Evolutionary conservation across 1,140 invertebrate species (phyloP).

Genomic region (Zophobas atratus): DNA sequence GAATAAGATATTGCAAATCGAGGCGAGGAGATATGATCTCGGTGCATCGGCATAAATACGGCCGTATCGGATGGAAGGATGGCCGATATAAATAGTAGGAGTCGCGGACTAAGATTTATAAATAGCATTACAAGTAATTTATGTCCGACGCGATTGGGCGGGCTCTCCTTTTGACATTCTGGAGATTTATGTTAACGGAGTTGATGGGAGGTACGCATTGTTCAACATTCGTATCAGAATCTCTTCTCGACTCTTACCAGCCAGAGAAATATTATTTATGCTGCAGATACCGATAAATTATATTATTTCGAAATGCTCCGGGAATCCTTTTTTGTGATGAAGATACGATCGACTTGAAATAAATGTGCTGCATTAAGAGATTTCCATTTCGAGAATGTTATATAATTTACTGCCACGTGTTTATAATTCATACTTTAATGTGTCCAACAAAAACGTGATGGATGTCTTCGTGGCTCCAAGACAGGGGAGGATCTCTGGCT

Average conservation of each 20-base stretch:
- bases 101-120: slow-evolving; percentile 63
- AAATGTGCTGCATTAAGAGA: slow-evolving; percentile 50
- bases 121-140: slow-evolving; percentile 67
- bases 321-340: slow-evolving; percentile 48
- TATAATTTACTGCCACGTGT: slow-evolving; percentile 47
- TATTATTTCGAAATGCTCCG: slow-evolving; percentile 58
- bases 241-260: slow-evolving; percentile 43
- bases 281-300: slow-evolving; percentile 58
- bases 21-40: slow-evolving; percentile 57
- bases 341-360: slow-evolving; percentile 52
- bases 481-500: background rate
- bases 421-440: slow-evolving; percentile 34
- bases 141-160: slow-evolving; percentile 66
- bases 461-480: slow-evolving; percentile 12
- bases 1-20: slow-evolving; percentile 61
- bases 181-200: slow-evolving; percentile 65
- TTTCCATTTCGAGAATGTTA: slow-evolving; percentile 46
- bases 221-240: slow-evolving; percentile 57
- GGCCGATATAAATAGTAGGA: slow-evolving; percentile 61
- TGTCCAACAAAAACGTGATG: slow-evolving; percentile 35
- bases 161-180: slow-evolving; percentile 64
- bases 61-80: slow-evolving; percentile 51
- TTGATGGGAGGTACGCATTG: slow-evolving; percentile 65
- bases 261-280: slow-evolving; percentile 60
- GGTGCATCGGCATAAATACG: slow-evolving; percentile 58